A percentile compares a stretch with the other conserved stretches of the same genome.
Evolutionary conservation across 2,113 vertebrate species (phyloP).

Genomic region (Lynx canadensis): DNA sequence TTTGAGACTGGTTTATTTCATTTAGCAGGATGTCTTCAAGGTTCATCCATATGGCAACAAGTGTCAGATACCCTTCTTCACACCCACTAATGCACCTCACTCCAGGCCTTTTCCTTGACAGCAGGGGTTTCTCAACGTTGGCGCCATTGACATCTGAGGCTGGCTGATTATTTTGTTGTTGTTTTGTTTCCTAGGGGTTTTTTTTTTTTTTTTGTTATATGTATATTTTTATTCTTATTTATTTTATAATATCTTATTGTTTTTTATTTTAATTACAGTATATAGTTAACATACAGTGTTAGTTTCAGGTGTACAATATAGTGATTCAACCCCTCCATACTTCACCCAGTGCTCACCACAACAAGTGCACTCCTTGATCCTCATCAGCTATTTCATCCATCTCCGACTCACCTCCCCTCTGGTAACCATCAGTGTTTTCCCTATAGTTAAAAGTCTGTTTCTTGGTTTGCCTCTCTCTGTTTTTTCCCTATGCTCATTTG

Average conservation of each 20-base stretch:
- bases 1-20: neutral
- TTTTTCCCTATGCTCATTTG: neutral
- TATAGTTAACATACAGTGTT: neutral
- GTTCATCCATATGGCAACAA: neutral
- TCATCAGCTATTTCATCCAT: neutral
- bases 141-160: neutral
- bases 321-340: neutral
- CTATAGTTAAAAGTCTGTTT: neutral
- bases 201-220: neutral
- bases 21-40: neutral
- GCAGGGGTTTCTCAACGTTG: neutral
- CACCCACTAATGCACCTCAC: neutral
- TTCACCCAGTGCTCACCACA: neutral
- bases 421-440: neutral
- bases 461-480: neutral
- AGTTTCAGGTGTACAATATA: neutral
- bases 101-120: neutral
- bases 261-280: neutral
- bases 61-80: neutral
- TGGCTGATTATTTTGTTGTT: neutral
- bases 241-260: neutral
- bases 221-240: neutral
- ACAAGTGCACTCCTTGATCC: neutral
- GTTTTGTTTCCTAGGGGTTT: neutral
- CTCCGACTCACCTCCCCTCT: neutral